Percentiles rank a stretch among this genome's conserved stretches.
These are phyloP conservation scores for Condylura cristata DNA, from an alignment of 2,113 vertebrate species.

Conservation along the genomic window DNA sequence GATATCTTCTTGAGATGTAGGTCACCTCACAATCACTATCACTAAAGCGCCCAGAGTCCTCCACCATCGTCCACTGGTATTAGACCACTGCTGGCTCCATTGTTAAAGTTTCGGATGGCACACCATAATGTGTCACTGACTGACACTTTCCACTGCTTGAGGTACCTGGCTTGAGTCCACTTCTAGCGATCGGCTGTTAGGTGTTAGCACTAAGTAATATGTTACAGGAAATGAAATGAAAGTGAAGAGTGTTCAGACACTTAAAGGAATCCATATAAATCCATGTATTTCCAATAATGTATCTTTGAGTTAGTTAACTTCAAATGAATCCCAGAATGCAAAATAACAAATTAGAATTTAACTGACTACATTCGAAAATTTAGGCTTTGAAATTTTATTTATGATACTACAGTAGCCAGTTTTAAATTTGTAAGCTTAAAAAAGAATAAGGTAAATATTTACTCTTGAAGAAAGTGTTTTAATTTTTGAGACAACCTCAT, in stretches of 20 bases:
- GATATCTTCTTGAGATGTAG: no score
- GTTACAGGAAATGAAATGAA: slow-evolving; percentile 26
- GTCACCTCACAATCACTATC: no score
- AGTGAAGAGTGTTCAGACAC: no score
- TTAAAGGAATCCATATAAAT: no score
- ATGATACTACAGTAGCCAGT: neutral
- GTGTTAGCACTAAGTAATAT: neutral
- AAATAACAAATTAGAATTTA: neutral
- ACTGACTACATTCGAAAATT: neutral
- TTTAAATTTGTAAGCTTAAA: slow-evolving; percentile 13
- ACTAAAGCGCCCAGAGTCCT: no score
- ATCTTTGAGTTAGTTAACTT: neutral
- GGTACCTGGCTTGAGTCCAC: neutral
- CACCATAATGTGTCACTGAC: neutral
- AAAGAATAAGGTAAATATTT: neutral
- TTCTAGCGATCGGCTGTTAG: neutral
- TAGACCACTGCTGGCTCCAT: neutral
- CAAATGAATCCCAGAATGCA: neutral
- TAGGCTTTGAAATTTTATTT: neutral
- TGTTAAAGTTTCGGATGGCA: neutral
- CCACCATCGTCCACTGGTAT: neutral
- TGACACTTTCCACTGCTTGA: neutral
- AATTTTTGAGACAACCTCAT: neutral
- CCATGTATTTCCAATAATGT: neutral
- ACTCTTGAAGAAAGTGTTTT: neutral